Percentiles rank a stretch among this genome's conserved stretches.
Conservation (phyloP, 2,888 invertebrate species). For the Scotopteryx bipunctaria region DNA sequence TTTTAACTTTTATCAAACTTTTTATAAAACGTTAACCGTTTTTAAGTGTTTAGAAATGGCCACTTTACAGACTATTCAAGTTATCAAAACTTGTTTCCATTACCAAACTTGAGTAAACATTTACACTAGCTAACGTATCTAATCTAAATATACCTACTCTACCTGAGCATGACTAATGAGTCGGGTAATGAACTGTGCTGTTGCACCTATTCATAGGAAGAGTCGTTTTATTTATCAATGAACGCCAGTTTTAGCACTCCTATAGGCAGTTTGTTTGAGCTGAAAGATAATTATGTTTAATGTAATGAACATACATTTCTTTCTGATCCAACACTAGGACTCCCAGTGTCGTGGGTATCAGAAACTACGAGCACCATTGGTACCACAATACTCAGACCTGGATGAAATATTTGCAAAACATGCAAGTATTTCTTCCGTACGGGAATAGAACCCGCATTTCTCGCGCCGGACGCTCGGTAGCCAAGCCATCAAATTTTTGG, state of each 20-base stretch:
- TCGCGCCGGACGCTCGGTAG: too few species aligned
- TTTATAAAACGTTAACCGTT: background rate
- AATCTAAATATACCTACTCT: constrained; percentile 37
- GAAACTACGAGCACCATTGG: too few species aligned
- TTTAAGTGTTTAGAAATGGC: background rate
- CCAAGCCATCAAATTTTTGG: too few species aligned
- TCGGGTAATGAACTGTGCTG: constrained; percentile 45
- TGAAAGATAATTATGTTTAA: background rate
- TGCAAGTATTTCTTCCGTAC: too few species aligned
- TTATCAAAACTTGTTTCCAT: constrained; percentile 11
- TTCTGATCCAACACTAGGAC: too few species aligned
- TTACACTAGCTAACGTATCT: constrained; percentile 39
- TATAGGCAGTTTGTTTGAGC: background rate
- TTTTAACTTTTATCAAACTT: background rate
- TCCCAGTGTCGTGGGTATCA: too few species aligned
- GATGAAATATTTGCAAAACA: too few species aligned
- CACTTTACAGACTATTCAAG: background rate
- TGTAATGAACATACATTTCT: too few species aligned
- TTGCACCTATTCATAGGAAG: constrained; percentile 31
- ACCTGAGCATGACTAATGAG: constrained; percentile 47
- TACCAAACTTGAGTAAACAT: constrained; percentile 42
- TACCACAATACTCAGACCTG: too few species aligned
- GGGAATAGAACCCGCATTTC: too few species aligned
- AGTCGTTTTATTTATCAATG: constrained; percentile 20
- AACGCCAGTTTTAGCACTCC: background rate